A percentile compares a stretch with the other conserved stretches of the same genome.
Evolutionary conservation across 2,113 vertebrate species (phyloP).

Genomic region (Naja naja): DNA sequence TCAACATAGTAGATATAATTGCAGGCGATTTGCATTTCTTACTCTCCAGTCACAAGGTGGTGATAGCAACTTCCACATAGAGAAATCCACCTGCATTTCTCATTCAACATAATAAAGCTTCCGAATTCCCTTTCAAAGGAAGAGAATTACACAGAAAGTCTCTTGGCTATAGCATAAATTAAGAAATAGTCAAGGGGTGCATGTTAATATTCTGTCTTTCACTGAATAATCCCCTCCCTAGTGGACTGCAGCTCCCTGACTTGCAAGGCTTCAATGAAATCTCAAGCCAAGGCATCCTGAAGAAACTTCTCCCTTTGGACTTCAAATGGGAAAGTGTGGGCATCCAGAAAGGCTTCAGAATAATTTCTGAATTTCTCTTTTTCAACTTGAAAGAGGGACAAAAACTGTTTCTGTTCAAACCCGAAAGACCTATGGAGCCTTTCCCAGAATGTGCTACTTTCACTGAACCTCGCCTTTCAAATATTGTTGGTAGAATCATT

Average conservation of each 20-base stretch:
- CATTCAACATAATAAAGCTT: not conserved
- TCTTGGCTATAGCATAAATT: not conserved
- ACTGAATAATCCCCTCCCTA: not conserved
- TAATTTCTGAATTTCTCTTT: not conserved
- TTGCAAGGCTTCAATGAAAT: not conserved
- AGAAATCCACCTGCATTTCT: not conserved
- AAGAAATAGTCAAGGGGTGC: not conserved
- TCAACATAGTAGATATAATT: not conserved
- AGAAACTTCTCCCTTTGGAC: not conserved
- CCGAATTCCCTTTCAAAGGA: not conserved
- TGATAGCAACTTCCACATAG: not conserved
- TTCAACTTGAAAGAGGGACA: not conserved
- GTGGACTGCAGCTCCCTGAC: not conserved
- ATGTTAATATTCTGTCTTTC: not conserved
- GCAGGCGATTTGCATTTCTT: not conserved
- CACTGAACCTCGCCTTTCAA: not conserved
- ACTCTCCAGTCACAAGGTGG: not conserved
- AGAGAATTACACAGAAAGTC: not conserved
- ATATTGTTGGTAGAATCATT: not conserved
- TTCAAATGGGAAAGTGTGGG: not conserved
- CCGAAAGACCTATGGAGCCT: not conserved
- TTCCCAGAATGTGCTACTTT: not conserved
- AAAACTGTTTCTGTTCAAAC: not conserved
- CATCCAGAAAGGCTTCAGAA: not conserved
- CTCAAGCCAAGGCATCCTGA: not conserved